A percentile compares a stretch with the other conserved stretches of the same genome.
Conservation (phyloP, 1,140 invertebrate species). For the Brachionus manjavacas region DNA sequence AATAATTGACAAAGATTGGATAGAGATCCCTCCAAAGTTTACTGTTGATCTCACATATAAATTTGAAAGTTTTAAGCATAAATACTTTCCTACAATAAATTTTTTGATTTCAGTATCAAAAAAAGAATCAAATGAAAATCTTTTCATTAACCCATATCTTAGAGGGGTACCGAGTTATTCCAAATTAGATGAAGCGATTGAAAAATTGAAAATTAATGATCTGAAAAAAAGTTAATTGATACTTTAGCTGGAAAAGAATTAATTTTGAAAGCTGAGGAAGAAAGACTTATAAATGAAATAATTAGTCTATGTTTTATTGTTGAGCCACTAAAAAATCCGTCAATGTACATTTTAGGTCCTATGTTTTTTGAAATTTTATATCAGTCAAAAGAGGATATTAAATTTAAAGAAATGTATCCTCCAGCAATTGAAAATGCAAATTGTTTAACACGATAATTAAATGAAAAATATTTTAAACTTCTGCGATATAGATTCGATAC, state of each 20-base stretch:
- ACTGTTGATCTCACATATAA: not conserved
- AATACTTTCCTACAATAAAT: not conserved
- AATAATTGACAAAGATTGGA: not conserved
- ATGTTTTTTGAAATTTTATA: not conserved
- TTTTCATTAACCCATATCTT: not conserved
- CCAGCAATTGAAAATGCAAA: not conserved
- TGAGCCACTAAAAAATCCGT: not conserved
- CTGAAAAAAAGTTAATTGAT: not conserved
- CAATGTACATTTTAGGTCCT: not conserved
- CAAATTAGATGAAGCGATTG: not conserved
- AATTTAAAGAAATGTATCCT: not conserved
- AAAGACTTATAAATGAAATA: not conserved
- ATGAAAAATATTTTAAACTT: not conserved
- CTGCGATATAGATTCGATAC: not conserved
- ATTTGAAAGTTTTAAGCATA: not conserved
- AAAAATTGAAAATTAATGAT: not conserved
- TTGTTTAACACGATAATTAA: not conserved
- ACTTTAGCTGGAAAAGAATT: not conserved
- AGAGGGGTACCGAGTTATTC: not conserved
- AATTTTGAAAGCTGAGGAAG: not conserved
- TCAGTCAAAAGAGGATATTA: not conserved
- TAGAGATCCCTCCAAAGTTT: not conserved
- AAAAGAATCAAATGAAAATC: not conserved
- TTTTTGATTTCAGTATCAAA: not conserved
- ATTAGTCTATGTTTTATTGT: not conserved